These are phyloP conservation scores for Cryptocephalus primarius DNA, from an alignment of 2,888 invertebrate genomes.

Conservation along the genomic window DNA sequence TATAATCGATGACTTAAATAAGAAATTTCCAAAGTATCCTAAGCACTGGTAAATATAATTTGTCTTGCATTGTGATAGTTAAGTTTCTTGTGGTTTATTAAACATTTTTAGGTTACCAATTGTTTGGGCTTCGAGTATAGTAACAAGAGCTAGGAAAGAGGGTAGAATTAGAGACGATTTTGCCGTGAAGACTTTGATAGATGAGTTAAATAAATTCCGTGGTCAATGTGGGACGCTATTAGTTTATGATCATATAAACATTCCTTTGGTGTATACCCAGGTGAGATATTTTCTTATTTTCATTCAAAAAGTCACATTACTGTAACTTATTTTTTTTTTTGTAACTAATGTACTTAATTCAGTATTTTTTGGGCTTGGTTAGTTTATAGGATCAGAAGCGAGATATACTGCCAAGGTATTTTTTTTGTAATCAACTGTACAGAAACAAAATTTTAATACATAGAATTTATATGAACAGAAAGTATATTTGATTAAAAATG, in stretches of 20 bases:
- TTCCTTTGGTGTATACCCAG: slow-evolving; percentile 77
- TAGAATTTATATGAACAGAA: no score
- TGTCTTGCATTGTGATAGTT: background rate
- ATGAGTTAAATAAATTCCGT: slow-evolving; percentile 76
- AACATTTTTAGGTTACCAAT: slow-evolving; percentile 57
- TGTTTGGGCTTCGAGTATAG: slow-evolving; percentile 84
- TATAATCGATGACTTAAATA: slow-evolving; percentile 67
- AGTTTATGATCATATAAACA: slow-evolving; percentile 68
- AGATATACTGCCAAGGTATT: no score
- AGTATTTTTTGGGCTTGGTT: no score
- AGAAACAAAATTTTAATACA: no score
- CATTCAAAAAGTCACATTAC: no score
- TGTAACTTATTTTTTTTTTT: no score
- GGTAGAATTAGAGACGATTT: slow-evolving; percentile 84
- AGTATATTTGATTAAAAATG: no score
- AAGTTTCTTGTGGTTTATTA: slow-evolving; percentile 5
- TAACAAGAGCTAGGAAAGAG: slow-evolving; percentile 81
- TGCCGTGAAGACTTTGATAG: slow-evolving; percentile 83
- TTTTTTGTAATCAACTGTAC: no score
- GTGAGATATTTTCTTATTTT: slow-evolving; percentile 26
- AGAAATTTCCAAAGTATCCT: slow-evolving; percentile 72
- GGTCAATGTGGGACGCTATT: slow-evolving; percentile 66
- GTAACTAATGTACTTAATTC: no score
- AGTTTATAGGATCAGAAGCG: no score
- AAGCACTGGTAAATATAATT: slow-evolving; percentile 61